Base-by-base conservation (phyloP, 2,888 invertebrate species). In the Cephus nigrinus region DNA sequence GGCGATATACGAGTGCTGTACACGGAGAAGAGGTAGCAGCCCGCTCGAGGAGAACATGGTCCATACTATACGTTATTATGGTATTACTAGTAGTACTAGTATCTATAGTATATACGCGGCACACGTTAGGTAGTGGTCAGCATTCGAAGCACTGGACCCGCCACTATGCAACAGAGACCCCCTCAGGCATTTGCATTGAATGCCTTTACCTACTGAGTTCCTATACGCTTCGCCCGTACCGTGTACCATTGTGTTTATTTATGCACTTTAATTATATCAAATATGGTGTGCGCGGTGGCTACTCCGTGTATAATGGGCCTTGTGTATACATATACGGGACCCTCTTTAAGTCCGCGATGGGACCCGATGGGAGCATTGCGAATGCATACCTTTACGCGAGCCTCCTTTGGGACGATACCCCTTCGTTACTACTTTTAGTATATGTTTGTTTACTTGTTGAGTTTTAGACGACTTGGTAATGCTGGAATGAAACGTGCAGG, bases 261-360 rank as follows among this genome's bases (percentile, higher is more conserved):
- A 89, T 90, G 89, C 88, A 88, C 89, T 90, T 91, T 91, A 91
- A 91, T 91, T 91, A 90, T 90, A 88, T 91, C 90, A 87, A 90
- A 90, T 91, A 91, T 88, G 90, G 90, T 89, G 88, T 83, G 86
- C 85, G 82, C 74, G 68, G 30, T 40, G 74, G 76, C 79, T 75
- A 80, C 83, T 82, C 82, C 81, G 82, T 82, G 85, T 83, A 84
- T 83, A 84, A 84, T 84, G 82, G 74, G 79, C 69, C 79, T 74
- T 80, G 82, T 78, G 80, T 78, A 79, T 79, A 79, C 32, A 33
- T 79, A 79, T 55, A 33, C 76, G 69, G 32, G 75, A 33, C 72
- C 75, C 78, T 77, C 69, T 78, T 69, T 81, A 78, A 75, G 75
- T 81, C 78, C 75, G 75, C 77, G 79, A 74, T 69, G 69, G 69